These are phyloP conservation scores for Pseudomugil gertrudae DNA, from an alignment of 2,797 vertebrate species.

Conservation along the genomic window DNA sequence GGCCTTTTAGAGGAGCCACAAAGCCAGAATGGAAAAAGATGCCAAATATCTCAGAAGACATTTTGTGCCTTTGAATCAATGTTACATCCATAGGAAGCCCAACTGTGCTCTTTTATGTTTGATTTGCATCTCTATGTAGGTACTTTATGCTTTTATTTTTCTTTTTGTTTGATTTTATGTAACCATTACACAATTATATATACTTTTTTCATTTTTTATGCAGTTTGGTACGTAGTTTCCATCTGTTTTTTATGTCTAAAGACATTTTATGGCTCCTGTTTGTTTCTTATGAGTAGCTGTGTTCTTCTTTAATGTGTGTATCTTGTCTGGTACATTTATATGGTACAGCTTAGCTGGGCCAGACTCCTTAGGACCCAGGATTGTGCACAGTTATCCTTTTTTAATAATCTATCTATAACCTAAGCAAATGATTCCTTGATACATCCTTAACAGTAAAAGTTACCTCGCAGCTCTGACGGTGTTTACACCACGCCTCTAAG, in stretches of 20 bases:
- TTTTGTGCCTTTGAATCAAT: not conserved
- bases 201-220: too few species aligned
- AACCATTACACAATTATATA: not conserved
- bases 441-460: conserved; percentile 9
- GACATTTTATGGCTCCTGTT: too few species aligned
- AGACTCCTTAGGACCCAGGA: not conserved
- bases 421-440: conserved; percentile 10
- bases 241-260: not conserved
- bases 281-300: not conserved
- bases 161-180: not conserved
- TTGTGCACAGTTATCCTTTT: not conserved
- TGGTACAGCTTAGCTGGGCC: not conserved
- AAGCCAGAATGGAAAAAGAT: not conserved
- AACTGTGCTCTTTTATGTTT: not conserved
- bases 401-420: conserved; percentile 11
- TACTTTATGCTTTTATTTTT: not conserved
- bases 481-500: conserved; percentile 71
- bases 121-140: not conserved
- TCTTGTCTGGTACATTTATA: not conserved
- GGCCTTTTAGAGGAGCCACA: not conserved
- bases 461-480: conserved; percentile 12
- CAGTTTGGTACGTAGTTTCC: not conserved
- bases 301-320: not conserved
- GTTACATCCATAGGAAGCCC: not conserved
- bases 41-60: not conserved